These are phyloP conservation scores for Bradypus variegatus DNA, from an alignment of 2,797 vertebrate species.

Conservation along the genomic window DNA sequence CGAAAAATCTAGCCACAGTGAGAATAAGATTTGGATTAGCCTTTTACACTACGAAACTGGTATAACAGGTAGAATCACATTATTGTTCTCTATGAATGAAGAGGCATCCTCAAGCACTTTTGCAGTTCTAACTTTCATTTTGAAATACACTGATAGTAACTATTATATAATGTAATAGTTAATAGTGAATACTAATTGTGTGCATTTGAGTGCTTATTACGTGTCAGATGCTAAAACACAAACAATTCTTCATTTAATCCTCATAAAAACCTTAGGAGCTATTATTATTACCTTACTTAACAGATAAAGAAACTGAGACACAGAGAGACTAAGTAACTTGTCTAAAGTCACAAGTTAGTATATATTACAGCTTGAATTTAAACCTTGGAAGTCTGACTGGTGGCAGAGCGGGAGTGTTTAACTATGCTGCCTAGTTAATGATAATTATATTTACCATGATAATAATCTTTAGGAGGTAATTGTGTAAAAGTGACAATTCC, in stretches of 20 bases:
- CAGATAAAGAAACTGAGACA: neutral
- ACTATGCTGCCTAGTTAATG: neutral
- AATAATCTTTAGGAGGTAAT: neutral
- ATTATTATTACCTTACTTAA: neutral
- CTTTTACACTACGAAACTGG: conserved; percentile 4
- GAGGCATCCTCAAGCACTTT: neutral
- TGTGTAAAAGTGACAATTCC: neutral
- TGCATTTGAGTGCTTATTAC: neutral
- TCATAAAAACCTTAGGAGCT: neutral
- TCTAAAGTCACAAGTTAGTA: neutral
- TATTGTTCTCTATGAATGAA: neutral
- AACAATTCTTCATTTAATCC: conserved; percentile 1
- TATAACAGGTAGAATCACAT: neutral
- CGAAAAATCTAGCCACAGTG: conserved; percentile 34
- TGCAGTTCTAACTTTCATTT: neutral
- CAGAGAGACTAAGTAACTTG: neutral
- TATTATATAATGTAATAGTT: neutral
- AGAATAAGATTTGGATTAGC: conserved; percentile 16
- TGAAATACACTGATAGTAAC: neutral
- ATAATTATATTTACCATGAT: neutral
- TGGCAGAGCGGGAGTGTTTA: neutral
- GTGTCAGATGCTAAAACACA: neutral
- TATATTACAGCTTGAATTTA: neutral
- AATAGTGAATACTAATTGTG: neutral
- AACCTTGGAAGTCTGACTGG: neutral